A percentile compares a stretch with the other conserved stretches of the same genome.
Conservation (phyloP, 2,888 invertebrate species). For the Bombylius major region DNA sequence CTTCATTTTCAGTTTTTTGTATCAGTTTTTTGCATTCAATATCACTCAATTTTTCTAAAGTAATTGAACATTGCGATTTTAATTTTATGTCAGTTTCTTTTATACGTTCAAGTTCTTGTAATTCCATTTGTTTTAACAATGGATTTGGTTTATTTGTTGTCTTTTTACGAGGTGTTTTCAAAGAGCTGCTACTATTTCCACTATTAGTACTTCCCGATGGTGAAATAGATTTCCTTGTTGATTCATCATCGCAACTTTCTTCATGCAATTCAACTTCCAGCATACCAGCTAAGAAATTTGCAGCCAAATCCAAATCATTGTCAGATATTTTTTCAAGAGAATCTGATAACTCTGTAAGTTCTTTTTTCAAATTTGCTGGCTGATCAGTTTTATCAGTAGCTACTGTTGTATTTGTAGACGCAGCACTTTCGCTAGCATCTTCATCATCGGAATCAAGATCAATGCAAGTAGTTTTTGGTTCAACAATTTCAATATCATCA, state of each 20-base stretch:
- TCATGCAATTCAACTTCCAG: conserved; percentile 31
- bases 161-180: conserved; percentile 33
- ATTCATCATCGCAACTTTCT: conserved; percentile 4
- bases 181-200: background rate
- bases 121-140: conserved; percentile 25
- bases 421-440: conserved; percentile 18
- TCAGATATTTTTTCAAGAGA: conserved; percentile 10
- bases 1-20: background rate
- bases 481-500: conserved; percentile 36
- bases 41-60: conserved; percentile 25
- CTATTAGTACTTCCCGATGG: background rate
- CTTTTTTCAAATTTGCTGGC: background rate
- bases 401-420: conserved; percentile 5
- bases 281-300: conserved; percentile 29
- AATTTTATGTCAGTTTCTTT: conserved; percentile 30
- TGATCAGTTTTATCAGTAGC: background rate
- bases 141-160: conserved; percentile 33
- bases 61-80: conserved; percentile 26
- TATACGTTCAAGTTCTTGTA: conserved; percentile 28
- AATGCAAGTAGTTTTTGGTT: conserved; percentile 34
- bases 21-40: conserved; percentile 18
- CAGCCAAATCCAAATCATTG: conserved; percentile 21
- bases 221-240: conserved; percentile 1
- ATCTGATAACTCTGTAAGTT: background rate
- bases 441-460: conserved; percentile 35